phyloP scores from a whole-genome alignment of 2,888 invertebrate species.

The Azorinus chamasolen region DNA sequence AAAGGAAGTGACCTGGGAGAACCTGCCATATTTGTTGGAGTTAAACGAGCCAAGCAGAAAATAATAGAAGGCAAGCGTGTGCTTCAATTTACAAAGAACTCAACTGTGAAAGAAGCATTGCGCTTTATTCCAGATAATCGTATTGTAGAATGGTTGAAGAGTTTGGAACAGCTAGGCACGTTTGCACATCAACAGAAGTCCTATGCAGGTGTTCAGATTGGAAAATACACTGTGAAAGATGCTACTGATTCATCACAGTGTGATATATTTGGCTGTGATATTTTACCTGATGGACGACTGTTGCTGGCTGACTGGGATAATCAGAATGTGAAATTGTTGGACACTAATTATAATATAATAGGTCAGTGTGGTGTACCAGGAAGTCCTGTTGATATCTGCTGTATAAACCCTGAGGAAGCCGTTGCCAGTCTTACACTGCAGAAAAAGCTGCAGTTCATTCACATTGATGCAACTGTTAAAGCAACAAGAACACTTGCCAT shows the following conservation, averaged over 20 bases:
- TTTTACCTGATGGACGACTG: slow-evolving; percentile 35
- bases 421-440: slow-evolving; percentile 43
- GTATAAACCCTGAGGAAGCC: slow-evolving; percentile 36
- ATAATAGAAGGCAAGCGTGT: slow-evolving; percentile 31
- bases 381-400: slow-evolving; percentile 37
- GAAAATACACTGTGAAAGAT: slow-evolving; percentile 33
- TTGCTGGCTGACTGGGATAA: slow-evolving; percentile 55
- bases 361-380: slow-evolving; percentile 24
- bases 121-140: slow-evolving; percentile 35
- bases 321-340: slow-evolving; percentile 40
- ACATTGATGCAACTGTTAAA: slow-evolving; percentile 17
- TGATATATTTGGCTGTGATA: slow-evolving; percentile 47
- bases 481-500: slow-evolving; percentile 22
- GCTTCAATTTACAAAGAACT: slow-evolving; percentile 19
- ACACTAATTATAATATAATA: slow-evolving; percentile 24
- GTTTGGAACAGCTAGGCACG: slow-evolving; percentile 31
- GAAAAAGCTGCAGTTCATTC: slow-evolving; percentile 42
- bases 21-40: slow-evolving; percentile 30
- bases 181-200: slow-evolving; percentile 39
- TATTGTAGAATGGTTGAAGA: slow-evolving; percentile 40
- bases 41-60: slow-evolving; percentile 41
- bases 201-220: slow-evolving; percentile 23
- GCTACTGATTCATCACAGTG: slow-evolving; percentile 30
- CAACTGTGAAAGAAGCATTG: slow-evolving; percentile 9
- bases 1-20: slow-evolving; percentile 9